A percentile compares a stretch with the other conserved stretches of the same genome.
Conservation (phyloP, 2,797 vertebrate species). For the Melanotaenia trifasciata region DNA sequence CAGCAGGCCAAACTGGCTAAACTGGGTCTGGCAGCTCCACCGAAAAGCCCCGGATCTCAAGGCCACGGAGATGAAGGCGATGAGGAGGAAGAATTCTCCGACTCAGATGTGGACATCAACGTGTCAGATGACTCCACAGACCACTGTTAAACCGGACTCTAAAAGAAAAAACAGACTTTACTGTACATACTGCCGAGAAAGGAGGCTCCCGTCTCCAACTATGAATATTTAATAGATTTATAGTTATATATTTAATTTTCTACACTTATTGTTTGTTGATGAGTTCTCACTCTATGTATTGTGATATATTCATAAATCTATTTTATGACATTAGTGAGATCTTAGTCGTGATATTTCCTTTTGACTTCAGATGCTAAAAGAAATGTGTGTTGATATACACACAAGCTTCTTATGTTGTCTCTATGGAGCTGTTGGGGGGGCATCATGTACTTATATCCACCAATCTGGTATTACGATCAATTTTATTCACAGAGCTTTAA, state of each 20-base stretch:
- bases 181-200: slow-evolving; percentile 72
- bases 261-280: slow-evolving; percentile 69
- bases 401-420: background rate
- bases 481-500: background rate
- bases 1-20: slow-evolving; percentile 87
- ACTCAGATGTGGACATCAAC: slow-evolving; percentile 76
- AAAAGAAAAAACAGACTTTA: slow-evolving; percentile 29
- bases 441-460: too few species aligned
- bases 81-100: slow-evolving; percentile 80
- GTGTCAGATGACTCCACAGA: slow-evolving; percentile 74
- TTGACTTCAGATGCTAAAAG: too few species aligned
- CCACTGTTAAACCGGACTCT: slow-evolving; percentile 60
- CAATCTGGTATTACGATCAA: background rate
- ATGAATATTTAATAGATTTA: slow-evolving; percentile 84
- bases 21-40: slow-evolving; percentile 77
- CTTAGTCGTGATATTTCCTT: slow-evolving; percentile 31
- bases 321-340: slow-evolving; percentile 71
- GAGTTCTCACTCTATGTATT: slow-evolving; percentile 39
- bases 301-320: slow-evolving; percentile 72
- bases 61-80: slow-evolving; percentile 78
- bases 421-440: too few species aligned
- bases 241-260: slow-evolving; percentile 84
- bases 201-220: slow-evolving; percentile 48
- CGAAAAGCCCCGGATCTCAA: slow-evolving; percentile 83
- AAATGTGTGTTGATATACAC: background rate